Conservation (phyloP, 2,888 invertebrate species). For the Folsomia candida region DNA sequence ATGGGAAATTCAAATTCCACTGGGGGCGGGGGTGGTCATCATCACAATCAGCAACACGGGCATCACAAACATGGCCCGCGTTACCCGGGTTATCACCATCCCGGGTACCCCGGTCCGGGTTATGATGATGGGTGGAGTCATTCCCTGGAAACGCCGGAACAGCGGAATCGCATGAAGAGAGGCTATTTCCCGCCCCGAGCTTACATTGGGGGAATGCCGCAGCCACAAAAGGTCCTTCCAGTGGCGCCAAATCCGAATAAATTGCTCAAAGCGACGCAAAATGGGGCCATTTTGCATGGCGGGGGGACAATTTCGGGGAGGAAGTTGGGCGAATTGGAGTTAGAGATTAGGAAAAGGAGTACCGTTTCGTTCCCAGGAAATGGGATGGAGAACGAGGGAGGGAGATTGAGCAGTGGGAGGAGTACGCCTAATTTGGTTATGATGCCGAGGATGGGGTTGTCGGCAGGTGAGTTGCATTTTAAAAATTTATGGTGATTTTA, state of each 20-base stretch:
- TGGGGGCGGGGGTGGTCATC: neutral
- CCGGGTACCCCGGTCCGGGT: neutral
- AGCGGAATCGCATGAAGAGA: constrained; percentile 45
- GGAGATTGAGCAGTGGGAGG: constrained; percentile 32
- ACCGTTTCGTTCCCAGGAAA: constrained; percentile 36
- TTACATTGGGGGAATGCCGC: constrained; percentile 33
- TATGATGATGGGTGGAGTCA: constrained; percentile 24
- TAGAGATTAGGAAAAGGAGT: constrained; percentile 36
- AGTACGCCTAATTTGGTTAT: constrained; percentile 43
- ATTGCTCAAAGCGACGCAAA: constrained; percentile 72
- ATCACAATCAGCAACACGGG: neutral
- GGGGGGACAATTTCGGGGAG: constrained; percentile 80
- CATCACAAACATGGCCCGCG: neutral
- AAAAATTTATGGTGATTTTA: too few relatives aligned
- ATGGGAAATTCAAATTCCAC: neutral
- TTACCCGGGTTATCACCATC: neutral
- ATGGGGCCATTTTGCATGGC: constrained; percentile 76
- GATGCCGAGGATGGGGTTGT: neutral
- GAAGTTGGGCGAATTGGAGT: constrained; percentile 53
- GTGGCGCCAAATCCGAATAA: constrained; percentile 57
- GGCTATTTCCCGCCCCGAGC: constrained; percentile 45
- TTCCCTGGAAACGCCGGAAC: constrained; percentile 42
- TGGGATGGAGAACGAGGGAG: constrained; percentile 15
- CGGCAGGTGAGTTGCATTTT: neutral
- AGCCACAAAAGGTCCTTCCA: constrained; percentile 48